These are phyloP conservation scores for Nomia melanderi DNA, from an alignment of 1,140 invertebrate genomes.

Conservation along the genomic window DNA sequence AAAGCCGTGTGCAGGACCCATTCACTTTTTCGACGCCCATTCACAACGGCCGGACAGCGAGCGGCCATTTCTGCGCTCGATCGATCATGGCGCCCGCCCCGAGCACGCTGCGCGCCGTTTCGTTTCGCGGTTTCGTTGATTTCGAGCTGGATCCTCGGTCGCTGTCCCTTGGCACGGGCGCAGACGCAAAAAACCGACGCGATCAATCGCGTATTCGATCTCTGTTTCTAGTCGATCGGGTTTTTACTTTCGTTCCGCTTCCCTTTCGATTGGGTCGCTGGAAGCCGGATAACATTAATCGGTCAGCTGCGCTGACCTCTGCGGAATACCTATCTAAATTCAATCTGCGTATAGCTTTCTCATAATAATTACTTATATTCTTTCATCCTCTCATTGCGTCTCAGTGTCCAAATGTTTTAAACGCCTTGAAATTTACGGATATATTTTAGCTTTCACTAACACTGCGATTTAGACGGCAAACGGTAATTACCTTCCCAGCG, in stretches of 20 bases:
- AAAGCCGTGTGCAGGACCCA: background rate
- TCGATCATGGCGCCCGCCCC: conserved; percentile 4
- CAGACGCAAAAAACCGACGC: background rate
- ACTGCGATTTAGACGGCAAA: too few species aligned
- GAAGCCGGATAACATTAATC: too few species aligned
- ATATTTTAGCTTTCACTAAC: too few species aligned
- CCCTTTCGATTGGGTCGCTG: background rate
- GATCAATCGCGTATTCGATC: background rate
- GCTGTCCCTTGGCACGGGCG: conserved; percentile 10
- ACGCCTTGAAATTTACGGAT: too few species aligned
- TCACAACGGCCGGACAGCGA: background rate
- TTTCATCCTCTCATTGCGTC: too few species aligned
- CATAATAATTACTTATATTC: too few species aligned
- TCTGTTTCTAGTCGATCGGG: conserved; percentile 13
- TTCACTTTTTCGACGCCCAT: conserved; percentile 1
- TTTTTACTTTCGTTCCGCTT: conserved; percentile 41
- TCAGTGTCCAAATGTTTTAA: too few species aligned
- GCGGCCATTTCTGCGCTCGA: background rate
- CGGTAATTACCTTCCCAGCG: too few species aligned
- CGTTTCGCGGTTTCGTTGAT: background rate
- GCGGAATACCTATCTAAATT: too few species aligned
- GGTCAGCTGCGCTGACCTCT: too few species aligned
- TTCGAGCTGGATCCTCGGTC: conserved; percentile 19
- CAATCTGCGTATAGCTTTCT: too few species aligned
- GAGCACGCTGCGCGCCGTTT: background rate